Conservation (phyloP, 2,797 vertebrate genomes). For the Avahi laniger region DNA sequence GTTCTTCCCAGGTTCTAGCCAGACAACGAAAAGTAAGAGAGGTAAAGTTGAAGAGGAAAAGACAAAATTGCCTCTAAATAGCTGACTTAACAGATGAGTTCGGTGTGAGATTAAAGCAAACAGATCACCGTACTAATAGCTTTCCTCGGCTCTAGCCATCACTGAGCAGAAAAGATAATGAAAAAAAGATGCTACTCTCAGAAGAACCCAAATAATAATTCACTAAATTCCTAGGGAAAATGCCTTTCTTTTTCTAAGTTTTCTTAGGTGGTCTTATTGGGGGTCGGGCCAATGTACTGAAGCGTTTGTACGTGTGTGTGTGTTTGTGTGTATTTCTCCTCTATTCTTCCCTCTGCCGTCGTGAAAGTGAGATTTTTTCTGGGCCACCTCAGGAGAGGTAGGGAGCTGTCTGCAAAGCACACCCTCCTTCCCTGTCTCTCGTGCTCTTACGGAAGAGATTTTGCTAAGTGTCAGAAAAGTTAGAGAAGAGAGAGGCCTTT, state of each 20-base stretch:
- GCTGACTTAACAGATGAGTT: not conserved
- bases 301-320: not conserved
- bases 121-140: not conserved
- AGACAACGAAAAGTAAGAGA: not conserved
- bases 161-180: not conserved
- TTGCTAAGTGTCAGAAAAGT: not conserved
- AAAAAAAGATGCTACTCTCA: not conserved
- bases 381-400: not conserved
- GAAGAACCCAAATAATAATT: not conserved
- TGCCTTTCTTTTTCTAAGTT: not conserved
- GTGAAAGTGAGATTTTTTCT: not conserved
- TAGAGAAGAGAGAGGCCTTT: not conserved
- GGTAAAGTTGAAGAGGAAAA: not conserved
- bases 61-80: not conserved
- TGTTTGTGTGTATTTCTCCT: not conserved
- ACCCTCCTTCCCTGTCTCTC: fast-evolving
- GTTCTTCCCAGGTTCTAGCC: not conserved
- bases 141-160: not conserved
- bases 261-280: not conserved
- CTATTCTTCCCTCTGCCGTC: not conserved
- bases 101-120: not conserved
- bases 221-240: not conserved
- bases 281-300: not conserved
- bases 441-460: not conserved
- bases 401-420: fast-evolving